Evolutionary conservation across 2,888 invertebrate genomes (phyloP), one percentile per base, ranked within the genome.

Genomic region (Dusona sp.): DNA sequence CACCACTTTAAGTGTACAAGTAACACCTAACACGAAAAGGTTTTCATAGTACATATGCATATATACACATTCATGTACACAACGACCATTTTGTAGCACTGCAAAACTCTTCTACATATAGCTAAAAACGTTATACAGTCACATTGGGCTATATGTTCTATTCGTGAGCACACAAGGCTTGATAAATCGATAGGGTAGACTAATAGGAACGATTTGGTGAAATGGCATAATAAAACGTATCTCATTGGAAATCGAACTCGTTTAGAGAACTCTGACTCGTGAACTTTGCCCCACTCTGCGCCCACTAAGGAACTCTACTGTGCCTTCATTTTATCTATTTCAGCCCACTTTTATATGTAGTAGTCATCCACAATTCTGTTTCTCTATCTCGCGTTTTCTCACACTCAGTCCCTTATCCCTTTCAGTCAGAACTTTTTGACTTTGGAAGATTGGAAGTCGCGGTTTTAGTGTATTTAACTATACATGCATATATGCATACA

Each of bases 171-270:
- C 85, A 36, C 48, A 73, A 84, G 84, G 87, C 45, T 87, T 87
- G 88, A 89, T 88, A 89, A 90, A 90, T 88, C 89, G 90, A 92
- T 91, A 83, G 84, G 73, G 64, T 48, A 57, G 85, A 87, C 87
- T 89, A 89, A 90, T 89, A 87, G 88, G 86, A 89, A 87, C 90
- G 82, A 90, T 91, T 90, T 89, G 87, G 89, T 83, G 81, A 88
- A 90, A 91, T 90, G 88, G 89, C 85, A 89, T 90, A 89, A 90
- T 90, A 91, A 90, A 90, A 90, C 87, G 88, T 88, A 88, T 89
- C 89, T 88, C 88, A 90, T 88, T 89, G 88, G 88, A 87, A 83
- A 78, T 84, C 88, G 78, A 81, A 86, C 79, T 84, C 83, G 86
- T 84, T 87, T 74, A 74, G 83, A 77, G 83, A 87, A 87, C 82